Evolutionary conservation across 2,113 vertebrate species (phyloP), one percentile per base, ranked within the genome.

Genomic region (Eonycteris spelaea): DNA sequence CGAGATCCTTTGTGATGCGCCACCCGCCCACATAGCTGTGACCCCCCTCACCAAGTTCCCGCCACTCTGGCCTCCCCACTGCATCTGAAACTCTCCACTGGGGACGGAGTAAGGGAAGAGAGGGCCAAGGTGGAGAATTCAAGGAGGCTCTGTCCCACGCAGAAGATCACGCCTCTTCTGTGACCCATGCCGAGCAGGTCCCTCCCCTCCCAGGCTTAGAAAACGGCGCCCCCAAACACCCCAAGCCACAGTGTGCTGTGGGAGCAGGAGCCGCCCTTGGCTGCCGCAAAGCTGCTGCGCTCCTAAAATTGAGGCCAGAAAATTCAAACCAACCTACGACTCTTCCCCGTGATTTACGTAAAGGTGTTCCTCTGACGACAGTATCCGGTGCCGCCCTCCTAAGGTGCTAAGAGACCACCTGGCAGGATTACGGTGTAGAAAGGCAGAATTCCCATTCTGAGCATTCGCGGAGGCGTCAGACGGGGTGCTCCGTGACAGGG

Each of bases 81-180:
- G 70, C 65, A 0, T 22, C 59, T 55, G 15, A 4, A 13, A 26
- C 48, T 28, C 53, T 33, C 22, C 38, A n/a, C 9, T 3, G 4
- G 55, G 40, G 6, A 3, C 63, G 16, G 6, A 14, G 26, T 12
- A 21, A 77, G 73, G 57, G 59, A 11, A 14, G 59, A 57, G 15
- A 7, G 33, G 14, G 2, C 7, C 0, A 0, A 22, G 15, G 3
- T 40, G 75, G 3, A 13, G 38, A 11, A 5, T 28, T 48, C 7
- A 0, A 21, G 55, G 51, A 3, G 18, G 12, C 3, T 73, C 1
- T 30, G 9, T 12, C 28, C 16, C 48, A 16, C 14, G 22, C n/a
- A 30, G 79, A 21, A 84, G 33, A 24, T 65, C 28, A 6, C 7
- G 15, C 6, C 13, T 3, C 35, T 40, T 40, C 43, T n/a, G 9